Evolutionary conservation across 2,888 invertebrate species (phyloP), one percentile per base, ranked within the genome.

Genomic region (Schizotus pectinicornis): DNA sequence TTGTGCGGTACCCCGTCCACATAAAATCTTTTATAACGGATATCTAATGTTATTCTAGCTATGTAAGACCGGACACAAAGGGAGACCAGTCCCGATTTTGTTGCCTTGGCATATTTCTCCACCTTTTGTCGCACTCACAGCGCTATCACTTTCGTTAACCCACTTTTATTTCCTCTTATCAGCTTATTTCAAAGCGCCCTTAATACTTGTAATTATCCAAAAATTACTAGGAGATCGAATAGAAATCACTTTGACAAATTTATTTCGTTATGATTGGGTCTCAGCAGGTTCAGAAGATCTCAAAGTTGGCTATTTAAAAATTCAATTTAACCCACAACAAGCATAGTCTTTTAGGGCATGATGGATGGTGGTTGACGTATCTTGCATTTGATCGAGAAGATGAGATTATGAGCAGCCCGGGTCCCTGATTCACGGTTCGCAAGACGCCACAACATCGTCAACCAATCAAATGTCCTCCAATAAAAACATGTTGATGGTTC

Each of bases 1-100:
- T 38, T 56, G 59, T 51, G 58, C 55, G 56, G 39, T 52, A 51
- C 58, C 58, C 41, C 49, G 62, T 62, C 65, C 58, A 56, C 62
- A 65, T 65, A 64, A 64, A 61, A 66, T 64, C 57, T 57, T 56
- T 67, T 64, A 67, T 63, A 67, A 67, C 59, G 58, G 58, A 57
- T 42, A 52, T 42, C 52, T 43, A 36, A 42, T 60, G 62, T 62
- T 62, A 62, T 60, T 62, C 57, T 56, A 60, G 56, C 31, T 48
- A 52, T 58, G 46, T 51, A 54, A 59, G 57, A 50, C 46, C 35
- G 47, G 41, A 52, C 50, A 59, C 61, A 61, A 63, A 57, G 53
- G 56, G 54, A 59, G 56, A 63, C 50, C 61, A 49, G 61, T 56
- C 35, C 50, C 51, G 56, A 63, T 63, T 61, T 61, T 59, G 61